phyloP scores from a whole-genome alignment of 2,797 vertebrate species.

The Chaunax sp. region DNA sequence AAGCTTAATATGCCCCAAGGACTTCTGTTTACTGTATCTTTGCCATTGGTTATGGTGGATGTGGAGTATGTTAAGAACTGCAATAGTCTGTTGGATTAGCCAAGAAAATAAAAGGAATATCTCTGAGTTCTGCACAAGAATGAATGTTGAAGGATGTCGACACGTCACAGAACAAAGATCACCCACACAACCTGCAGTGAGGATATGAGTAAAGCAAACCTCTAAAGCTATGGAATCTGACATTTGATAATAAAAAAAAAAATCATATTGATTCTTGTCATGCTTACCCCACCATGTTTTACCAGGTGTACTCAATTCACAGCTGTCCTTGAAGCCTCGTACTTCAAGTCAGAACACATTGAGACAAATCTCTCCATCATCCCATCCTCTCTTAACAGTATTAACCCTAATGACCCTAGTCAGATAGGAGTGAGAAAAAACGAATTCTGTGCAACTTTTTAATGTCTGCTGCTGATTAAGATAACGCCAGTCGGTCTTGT shows the following conservation, averaged over 20 bases:
- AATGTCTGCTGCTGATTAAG: constrained; percentile 78
- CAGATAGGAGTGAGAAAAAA: constrained; percentile 60
- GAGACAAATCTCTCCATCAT: constrained; percentile 62
- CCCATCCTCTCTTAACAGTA: constrained; percentile 53
- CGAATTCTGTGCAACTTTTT: constrained; percentile 76
- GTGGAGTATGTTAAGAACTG: constrained; percentile 9
- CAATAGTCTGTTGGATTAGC: constrained; percentile 12
- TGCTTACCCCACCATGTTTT: constrained; percentile 54
- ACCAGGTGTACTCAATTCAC: constrained; percentile 59
- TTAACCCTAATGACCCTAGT: constrained; percentile 71
- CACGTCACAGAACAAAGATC: constrained; percentile 31
- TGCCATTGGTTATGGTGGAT: constrained; percentile 18
- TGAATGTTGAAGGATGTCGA: constrained; percentile 14
- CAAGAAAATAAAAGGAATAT: constrained; percentile 14
- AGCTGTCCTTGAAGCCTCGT: constrained; percentile 70
- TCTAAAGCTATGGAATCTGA: constrained; percentile 42
- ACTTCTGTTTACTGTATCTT: constrained; percentile 22
- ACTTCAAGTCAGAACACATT: constrained; percentile 56
- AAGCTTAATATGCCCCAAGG: not conserved
- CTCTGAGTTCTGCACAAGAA: constrained; percentile 6
- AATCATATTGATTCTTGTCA: constrained; percentile 54
- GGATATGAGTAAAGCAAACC: constrained; percentile 30
- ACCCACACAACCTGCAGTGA: constrained; percentile 34
- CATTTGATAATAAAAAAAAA: constrained; percentile 45
- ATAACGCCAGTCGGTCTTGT: constrained; percentile 72